Percentiles rank a stretch among this genome's conserved stretches.
These are phyloP conservation scores for Bothrops jararaca DNA, from an alignment of 2,113 vertebrate species.

Conservation along the genomic window DNA sequence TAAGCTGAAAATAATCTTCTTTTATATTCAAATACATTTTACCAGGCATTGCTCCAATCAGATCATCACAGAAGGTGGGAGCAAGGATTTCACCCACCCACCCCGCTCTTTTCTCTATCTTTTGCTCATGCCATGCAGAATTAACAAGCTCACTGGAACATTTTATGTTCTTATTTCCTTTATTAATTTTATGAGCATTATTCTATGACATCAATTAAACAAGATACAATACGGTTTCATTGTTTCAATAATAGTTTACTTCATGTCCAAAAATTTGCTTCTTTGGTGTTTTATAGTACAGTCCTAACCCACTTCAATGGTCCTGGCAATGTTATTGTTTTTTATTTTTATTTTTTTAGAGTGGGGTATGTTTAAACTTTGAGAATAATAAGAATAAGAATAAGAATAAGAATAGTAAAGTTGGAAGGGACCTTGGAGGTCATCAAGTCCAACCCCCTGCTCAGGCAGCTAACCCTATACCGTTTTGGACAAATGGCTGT, in stretches of 20 bases:
- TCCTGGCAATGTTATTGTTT: not conserved
- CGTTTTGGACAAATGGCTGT: too few relatives aligned
- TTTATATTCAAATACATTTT: not conserved
- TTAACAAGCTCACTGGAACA: not conserved
- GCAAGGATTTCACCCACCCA: too few relatives aligned
- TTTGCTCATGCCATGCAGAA: not conserved
- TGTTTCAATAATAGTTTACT: not conserved
- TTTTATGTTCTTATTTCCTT: not conserved
- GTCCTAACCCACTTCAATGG: not conserved
- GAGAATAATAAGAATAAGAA: not conserved
- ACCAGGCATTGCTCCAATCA: not conserved
- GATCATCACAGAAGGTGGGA: not conserved
- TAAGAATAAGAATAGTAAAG: too few relatives aligned
- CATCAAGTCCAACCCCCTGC: too few relatives aligned
- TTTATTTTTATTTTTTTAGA: not conserved
- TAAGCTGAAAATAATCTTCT: not conserved
- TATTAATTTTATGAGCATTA: not conserved
- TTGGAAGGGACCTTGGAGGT: too few relatives aligned
- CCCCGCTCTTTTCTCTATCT: not conserved
- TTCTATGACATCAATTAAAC: not conserved
- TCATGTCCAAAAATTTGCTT: not conserved
- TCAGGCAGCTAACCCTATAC: too few relatives aligned
- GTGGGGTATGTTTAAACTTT: not conserved
- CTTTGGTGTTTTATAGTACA: not conserved
- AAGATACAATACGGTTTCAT: not conserved